Base-by-base conservation (phyloP, 2,888 invertebrate species). In the Cecidostiba fungosa region DNA sequence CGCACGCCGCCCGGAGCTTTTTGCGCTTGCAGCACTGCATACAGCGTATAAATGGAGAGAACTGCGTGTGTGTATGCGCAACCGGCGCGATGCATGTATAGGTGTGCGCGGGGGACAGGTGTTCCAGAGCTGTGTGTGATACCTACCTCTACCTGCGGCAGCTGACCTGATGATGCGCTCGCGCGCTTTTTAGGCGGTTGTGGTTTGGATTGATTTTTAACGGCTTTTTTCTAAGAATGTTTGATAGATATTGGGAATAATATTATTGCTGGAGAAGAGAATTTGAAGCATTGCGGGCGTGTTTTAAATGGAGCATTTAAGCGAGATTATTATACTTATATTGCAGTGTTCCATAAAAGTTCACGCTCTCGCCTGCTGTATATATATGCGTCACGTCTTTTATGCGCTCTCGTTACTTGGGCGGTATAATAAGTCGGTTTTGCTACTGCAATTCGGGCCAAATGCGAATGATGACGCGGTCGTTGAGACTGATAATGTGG, bases 61-160 rank as follows among this genome's bases (percentile, higher is more conserved):
- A 12, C 14, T 14, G 59, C 29, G 66, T n/a, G n/a, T 32, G 39
- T 39, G 23, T 16, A 14, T 16, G 59, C 39, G 36, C 32, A 8
- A 32, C n/a, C 39, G 78, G 16, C 23, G 36, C n/a, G 50, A 47
- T n/a, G 36, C 10, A 19, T 54, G n/a, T 54, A 32, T 36, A 32
- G 54, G 6, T 36, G 39, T 16, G 47, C 29, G 32, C 0, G 6
- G 23, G 73, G 32, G 62, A 81, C 59, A 81, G 73, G 73, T 81
- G 82, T 82, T 74, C 36, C 26, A 10, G 62, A 8, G 3, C 29
- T 62, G 29, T 26, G 12, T 69, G 50, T 36, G 76, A n/a, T n/a
- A n/a, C n/a, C n/a, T 6, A 26, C 0, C 47, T 70, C 39, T n/a
- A 77, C 83, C 70, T 77, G 77, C 70, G 39, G 29, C 82, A 77